Evolutionary conservation across 2,113 vertebrate genomes (phyloP).

Genomic region (Cyphomyrus discorhynchus): DNA sequence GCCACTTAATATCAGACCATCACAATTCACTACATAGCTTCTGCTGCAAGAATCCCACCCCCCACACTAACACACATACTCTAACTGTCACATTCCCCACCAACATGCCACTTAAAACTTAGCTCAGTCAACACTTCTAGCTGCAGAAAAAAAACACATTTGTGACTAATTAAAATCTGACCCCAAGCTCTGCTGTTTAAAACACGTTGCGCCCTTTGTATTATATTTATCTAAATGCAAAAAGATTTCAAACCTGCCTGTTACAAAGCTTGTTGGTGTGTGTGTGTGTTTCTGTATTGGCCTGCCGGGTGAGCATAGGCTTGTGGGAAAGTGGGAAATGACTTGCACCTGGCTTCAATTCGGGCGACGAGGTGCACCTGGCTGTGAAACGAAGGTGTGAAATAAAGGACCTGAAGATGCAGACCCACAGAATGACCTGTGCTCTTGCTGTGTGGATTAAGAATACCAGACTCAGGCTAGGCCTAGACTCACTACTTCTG

Average conservation of each 20-base stretch:
- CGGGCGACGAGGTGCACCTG: background rate
- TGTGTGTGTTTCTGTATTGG: too few relatives aligned
- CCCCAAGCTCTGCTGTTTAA: too few relatives aligned
- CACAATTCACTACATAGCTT: background rate
- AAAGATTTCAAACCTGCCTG: background rate
- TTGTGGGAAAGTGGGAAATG: too few relatives aligned
- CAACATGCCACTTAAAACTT: background rate
- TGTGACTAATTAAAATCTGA: background rate
- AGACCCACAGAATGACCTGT: background rate
- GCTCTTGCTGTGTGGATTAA: background rate
- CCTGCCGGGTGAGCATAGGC: too few relatives aligned
- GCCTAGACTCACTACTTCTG: background rate
- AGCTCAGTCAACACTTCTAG: background rate
- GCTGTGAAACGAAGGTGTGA: background rate
- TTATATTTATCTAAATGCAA: background rate
- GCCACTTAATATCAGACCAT: too few relatives aligned
- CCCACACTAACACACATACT: constrained; percentile 10
- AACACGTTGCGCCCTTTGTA: background rate
- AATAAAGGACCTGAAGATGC: background rate
- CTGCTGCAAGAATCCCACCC: background rate
- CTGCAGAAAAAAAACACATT: background rate
- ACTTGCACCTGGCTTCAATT: too few relatives aligned
- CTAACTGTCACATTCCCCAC: constrained; percentile 1
- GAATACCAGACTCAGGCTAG: background rate
- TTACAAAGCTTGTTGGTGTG: too few relatives aligned